phyloP scores from a whole-genome alignment of 1,140 invertebrate genomes.

The Ceratoteleas bidentatus region DNA sequence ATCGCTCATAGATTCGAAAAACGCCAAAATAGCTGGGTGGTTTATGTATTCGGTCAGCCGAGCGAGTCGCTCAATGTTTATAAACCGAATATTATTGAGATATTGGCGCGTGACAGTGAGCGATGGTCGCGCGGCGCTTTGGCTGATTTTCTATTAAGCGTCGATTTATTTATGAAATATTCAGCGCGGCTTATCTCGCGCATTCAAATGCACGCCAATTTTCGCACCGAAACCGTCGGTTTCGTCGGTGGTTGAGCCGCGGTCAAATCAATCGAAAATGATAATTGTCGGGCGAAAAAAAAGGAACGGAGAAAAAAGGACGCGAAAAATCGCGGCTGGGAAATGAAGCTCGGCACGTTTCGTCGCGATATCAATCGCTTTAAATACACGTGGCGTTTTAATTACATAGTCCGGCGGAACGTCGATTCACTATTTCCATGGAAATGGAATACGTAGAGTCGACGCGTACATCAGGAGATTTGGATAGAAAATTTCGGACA shows the following conservation, averaged over 20 bases:
- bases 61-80: conserved; percentile 72
- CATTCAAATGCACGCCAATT: conserved; percentile 27
- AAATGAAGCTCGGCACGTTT: too few species aligned
- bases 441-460: conserved; percentile 65
- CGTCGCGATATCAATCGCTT: conserved; percentile 55
- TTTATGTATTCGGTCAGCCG: background rate
- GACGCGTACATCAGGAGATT: conserved; percentile 43
- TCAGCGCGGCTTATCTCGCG: conserved; percentile 60
- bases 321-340: too few species aligned
- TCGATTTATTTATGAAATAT: conserved; percentile 81
- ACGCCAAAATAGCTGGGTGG: too few species aligned
- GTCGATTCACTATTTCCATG: conserved; percentile 74
- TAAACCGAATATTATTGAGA: conserved; percentile 80
- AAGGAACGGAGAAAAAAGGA: background rate
- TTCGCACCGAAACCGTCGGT: conserved; percentile 27
- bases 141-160: conserved; percentile 79
- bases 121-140: conserved; percentile 66
- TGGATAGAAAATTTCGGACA: conserved; percentile 58
- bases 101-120: conserved; percentile 76
- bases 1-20: too few species aligned
- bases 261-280: conserved; percentile 33
- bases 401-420: conserved; percentile 68
- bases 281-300: conserved; percentile 18
- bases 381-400: conserved; percentile 73
- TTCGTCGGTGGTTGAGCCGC: background rate